phyloP scores from a whole-genome alignment of 2,113 vertebrate species.

The Panthera leo region DNA sequence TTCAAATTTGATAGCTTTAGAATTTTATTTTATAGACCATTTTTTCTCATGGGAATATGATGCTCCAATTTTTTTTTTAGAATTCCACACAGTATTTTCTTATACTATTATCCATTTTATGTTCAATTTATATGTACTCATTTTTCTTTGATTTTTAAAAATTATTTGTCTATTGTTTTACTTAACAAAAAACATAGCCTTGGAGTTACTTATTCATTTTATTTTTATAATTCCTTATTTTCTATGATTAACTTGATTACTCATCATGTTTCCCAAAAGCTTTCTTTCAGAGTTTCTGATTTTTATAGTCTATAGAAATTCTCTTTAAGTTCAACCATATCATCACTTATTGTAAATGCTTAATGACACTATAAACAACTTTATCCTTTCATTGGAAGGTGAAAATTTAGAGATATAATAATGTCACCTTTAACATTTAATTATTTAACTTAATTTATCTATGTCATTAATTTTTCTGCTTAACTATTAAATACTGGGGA shows the following conservation, averaged over 20 bases:
- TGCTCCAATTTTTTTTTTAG: not conserved
- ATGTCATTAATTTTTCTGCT: not conserved
- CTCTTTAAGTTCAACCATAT: not conserved
- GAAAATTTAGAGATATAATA: not conserved
- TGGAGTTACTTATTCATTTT: not conserved
- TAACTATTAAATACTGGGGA: not conserved
- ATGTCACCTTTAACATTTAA: not conserved
- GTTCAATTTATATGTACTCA: not conserved
- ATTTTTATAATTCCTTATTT: not conserved
- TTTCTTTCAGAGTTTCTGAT: conserved; percentile 8
- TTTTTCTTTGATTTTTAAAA: not conserved
- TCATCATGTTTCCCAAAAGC: not conserved
- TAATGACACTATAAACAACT: not conserved
- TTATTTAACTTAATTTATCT: not conserved
- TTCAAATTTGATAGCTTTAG: not conserved
- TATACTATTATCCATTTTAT: not conserved
- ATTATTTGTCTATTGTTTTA: not conserved
- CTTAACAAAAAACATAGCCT: not conserved
- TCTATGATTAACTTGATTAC: not conserved
- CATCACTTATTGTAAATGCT: not conserved
- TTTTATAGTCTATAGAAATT: not conserved
- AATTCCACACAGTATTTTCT: not conserved
- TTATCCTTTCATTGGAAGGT: not conserved
- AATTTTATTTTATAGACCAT: not conserved
- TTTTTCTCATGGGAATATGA: not conserved